These are phyloP conservation scores for Apodemus speciosus DNA, from an alignment of 2,113 vertebrate genomes.

Conservation along the genomic window DNA sequence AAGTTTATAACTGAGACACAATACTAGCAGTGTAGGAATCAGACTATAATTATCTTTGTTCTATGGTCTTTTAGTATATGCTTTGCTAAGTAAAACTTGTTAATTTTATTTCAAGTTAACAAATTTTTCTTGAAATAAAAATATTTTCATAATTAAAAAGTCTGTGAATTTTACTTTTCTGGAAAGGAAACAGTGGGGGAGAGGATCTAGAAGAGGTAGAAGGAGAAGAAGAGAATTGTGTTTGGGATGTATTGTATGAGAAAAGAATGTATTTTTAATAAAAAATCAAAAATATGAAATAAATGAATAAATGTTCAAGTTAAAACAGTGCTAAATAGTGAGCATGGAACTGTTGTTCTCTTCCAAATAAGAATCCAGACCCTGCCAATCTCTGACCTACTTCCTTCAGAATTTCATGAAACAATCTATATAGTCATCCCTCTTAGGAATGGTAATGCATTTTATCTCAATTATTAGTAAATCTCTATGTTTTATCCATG, in stretches of 20 bases:
- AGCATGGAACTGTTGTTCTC: neutral
- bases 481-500: neutral
- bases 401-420: neutral
- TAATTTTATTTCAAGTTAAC: slow-evolving; percentile 75
- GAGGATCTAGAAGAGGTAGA: neutral
- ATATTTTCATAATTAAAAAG: slow-evolving; percentile 73
- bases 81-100: slow-evolving; percentile 73
- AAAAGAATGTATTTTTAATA: neutral
- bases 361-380: neutral
- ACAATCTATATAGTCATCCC: neutral
- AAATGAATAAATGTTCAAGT: neutral
- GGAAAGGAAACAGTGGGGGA: neutral
- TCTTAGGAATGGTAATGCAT: neutral
- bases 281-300: neutral
- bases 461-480: neutral
- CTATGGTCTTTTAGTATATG: slow-evolving; percentile 59
- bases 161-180: neutral
- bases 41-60: slow-evolving; percentile 79
- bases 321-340: neutral
- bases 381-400: neutral
- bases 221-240: neutral
- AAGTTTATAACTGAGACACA: slow-evolving; percentile 76
- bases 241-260: neutral
- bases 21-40: slow-evolving; percentile 78
- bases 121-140: slow-evolving; percentile 81